Evolutionary conservation across 2,113 vertebrate species (phyloP).

Genomic region (Arvicanthis niloticus): DNA sequence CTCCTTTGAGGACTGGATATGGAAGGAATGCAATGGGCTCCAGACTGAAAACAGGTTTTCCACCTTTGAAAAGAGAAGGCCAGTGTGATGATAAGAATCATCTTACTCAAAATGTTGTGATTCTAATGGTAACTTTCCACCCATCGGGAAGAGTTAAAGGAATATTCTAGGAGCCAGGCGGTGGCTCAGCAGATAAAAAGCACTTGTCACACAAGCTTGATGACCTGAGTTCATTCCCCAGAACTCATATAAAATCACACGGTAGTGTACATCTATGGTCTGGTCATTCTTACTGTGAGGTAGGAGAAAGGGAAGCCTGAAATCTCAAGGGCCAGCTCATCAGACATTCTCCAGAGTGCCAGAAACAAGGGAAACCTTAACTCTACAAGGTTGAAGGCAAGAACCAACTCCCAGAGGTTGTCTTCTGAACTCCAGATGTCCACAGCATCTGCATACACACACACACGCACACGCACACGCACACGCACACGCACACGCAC

Average conservation of each 20-base stretch:
- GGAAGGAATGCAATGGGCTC: neutral
- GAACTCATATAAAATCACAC: neutral
- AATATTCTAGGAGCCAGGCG: neutral
- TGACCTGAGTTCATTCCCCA: neutral
- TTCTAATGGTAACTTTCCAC: neutral
- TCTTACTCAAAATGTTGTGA: constrained; percentile 29
- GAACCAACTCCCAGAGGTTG: neutral
- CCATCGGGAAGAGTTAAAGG: neutral
- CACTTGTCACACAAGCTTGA: neutral
- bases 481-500: neutral
- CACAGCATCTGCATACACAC: neutral
- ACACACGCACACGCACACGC: neutral
- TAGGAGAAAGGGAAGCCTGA: neutral
- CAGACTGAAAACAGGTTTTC: neutral
- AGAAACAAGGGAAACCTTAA: neutral
- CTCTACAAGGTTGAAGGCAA: neutral
- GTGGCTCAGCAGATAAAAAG: neutral
- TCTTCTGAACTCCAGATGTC: neutral
- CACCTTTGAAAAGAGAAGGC: neutral
- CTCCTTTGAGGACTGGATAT: neutral
- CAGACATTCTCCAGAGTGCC: neutral
- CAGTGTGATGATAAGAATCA: neutral
- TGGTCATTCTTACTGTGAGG: neutral
- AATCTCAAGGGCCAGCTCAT: neutral
- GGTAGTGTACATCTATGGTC: too few relatives aligned